These are phyloP conservation scores for Parambassis ranga DNA, from an alignment of 2,797 vertebrate genomes.

Conservation along the genomic window DNA sequence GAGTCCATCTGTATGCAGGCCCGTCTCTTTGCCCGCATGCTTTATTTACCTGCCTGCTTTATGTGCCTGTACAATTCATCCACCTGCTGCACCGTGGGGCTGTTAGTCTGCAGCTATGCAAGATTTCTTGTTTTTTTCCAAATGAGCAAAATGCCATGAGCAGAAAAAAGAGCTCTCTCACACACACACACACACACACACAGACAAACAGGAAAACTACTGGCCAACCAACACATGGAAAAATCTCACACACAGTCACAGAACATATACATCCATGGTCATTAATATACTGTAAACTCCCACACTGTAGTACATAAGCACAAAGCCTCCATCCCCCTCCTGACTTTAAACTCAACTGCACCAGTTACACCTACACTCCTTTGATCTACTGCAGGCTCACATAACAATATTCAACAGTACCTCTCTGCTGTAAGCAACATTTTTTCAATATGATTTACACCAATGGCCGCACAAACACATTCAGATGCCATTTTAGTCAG, in stretches of 20 bases:
- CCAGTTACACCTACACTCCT: conserved; percentile 62
- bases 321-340: conserved; percentile 35
- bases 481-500: not conserved
- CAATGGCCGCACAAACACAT: not conserved
- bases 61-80: conserved; percentile 1
- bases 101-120: not conserved
- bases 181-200: too few species aligned
- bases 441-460: conserved; percentile 6
- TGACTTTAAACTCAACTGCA: conserved; percentile 50
- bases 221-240: not conserved
- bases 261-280: conserved; percentile 24
- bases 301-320: conserved; percentile 45
- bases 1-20: conserved; percentile 17
- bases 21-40: conserved; percentile 22
- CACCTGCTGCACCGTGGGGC: conserved; percentile 12
- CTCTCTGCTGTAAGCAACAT: conserved; percentile 15
- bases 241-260: not conserved
- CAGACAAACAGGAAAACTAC: too few species aligned
- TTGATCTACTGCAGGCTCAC: conserved; percentile 52
- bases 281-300: conserved; percentile 38
- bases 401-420: conserved; percentile 39
- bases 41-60: conserved; percentile 26
- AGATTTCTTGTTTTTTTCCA: too few species aligned
- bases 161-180: not conserved
- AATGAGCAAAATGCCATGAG: too few species aligned